Base-by-base conservation (phyloP, 1,140 invertebrate species). In the Zaprionus camerounensis region DNA sequence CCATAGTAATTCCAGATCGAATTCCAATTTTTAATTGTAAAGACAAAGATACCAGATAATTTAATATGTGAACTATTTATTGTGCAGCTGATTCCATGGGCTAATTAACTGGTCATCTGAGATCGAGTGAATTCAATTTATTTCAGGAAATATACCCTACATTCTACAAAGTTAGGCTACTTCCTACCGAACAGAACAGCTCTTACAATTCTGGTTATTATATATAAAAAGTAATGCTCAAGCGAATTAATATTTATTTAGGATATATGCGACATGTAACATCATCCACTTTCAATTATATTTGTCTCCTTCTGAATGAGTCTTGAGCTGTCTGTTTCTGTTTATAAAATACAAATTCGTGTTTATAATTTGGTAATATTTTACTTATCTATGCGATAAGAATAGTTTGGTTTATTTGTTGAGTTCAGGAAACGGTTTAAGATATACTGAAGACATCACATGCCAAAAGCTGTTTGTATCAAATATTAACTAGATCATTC, bases 1-100 rank as follows among this genome's bases (percentile, higher is more conserved):
- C 97, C 97, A 17, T 46, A 17, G 38, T 98, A 94, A 93, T 22
- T 12, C 3, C 36, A 31, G 56, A 72, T 65, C 67, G 44, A 91
- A 76, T 77, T 71, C 49, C 61, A 67, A 58, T 80, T 78, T 78
- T 82, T 87, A 78, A 75, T 80, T 91, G 66, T 78, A 82, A 77
- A 78, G 66, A 76, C 84, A 58, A 63, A 49, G 46, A 72, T 68
- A 71, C 57, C 57, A 85, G 71, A 62, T 81, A 76, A 90, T 83
- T 82, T 80, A 81, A 73, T 77, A 79, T 78, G 69, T 78, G 53
- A 77, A 75, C 70, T 80, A 65, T 74, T 79, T 79, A 79, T 73
- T 71, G 74, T 53, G 77, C 44, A 34, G 17, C 49, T 36, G 34
- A 56, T 55, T 55, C n/a, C 26, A 15, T 53, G 55, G 49, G 64